Percentiles rank a stretch among this genome's conserved stretches.
phyloP scores from a whole-genome alignment of 92 coral and sea anemone genomes.

The Muricea muricata region DNA sequence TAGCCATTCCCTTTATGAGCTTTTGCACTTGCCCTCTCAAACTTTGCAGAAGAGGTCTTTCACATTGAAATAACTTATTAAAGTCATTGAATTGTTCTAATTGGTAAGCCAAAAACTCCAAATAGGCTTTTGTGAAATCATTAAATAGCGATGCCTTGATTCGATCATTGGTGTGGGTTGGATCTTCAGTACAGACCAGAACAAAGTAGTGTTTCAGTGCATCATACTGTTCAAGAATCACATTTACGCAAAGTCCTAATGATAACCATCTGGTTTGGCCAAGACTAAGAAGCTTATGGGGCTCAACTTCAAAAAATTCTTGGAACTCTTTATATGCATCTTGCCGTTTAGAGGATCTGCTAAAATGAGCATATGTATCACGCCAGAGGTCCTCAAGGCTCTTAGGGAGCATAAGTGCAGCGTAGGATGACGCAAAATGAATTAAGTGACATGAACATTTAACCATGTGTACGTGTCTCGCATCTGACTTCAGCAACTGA shows the following conservation, averaged over 20 bases:
- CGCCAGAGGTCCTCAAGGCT: too few relatives aligned
- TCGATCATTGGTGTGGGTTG: background rate
- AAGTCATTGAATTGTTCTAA: background rate
- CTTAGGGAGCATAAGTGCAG: conserved; percentile 61
- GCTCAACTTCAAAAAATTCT: too few relatives aligned
- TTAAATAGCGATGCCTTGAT: background rate
- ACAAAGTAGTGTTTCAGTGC: conserved; percentile 43
- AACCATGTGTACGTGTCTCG: conserved; percentile 6
- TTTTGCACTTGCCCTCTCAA: too few relatives aligned
- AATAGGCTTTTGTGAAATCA: background rate
- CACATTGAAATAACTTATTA: too few relatives aligned
- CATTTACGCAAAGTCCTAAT: conserved; percentile 56
- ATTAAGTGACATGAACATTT: too few relatives aligned
- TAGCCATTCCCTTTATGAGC: conserved; percentile 16
- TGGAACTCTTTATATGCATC: too few relatives aligned
- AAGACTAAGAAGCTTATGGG: conserved; percentile 50
- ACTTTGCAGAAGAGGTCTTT: too few relatives aligned
- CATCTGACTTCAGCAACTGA: background rate
- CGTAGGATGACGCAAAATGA: conserved; percentile 61
- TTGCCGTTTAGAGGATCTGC: too few relatives aligned
- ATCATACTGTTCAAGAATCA: too few relatives aligned
- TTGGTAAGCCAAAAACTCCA: conserved; percentile 25
- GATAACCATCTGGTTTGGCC: conserved; percentile 67
- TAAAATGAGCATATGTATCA: too few relatives aligned
- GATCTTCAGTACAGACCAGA: background rate